Percentiles rank a stretch among this genome's conserved stretches.
Conservation (phyloP, 2,113 vertebrate genomes). For the Catharus minimus region DNA sequence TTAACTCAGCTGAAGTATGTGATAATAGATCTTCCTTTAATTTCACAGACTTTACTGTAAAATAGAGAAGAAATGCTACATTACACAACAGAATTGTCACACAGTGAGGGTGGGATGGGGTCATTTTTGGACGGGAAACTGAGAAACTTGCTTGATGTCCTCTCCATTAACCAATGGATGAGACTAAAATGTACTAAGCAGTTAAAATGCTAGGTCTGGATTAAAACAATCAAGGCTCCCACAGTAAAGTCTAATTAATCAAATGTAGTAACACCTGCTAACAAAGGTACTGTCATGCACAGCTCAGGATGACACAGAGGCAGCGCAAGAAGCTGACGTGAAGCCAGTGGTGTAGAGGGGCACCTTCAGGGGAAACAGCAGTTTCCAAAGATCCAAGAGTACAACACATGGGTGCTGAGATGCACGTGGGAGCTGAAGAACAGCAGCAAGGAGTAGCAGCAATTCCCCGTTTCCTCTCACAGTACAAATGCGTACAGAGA, state of each 20-base stretch:
- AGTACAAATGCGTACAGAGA: neutral
- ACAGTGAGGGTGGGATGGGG: neutral
- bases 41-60: constrained; percentile 78
- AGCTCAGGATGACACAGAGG: neutral
- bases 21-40: constrained; percentile 86
- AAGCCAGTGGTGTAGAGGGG: neutral
- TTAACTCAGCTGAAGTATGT: constrained; percentile 84
- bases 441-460: neutral
- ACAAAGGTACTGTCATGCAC: neutral
- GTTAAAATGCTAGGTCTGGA: neutral
- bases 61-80: constrained; percentile 45
- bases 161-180: neutral
- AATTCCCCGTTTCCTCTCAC: neutral
- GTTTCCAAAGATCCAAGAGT: neutral
- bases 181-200: neutral
- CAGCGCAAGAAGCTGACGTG: neutral
- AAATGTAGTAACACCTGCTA: neutral
- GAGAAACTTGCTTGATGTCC: neutral
- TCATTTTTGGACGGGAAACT: neutral
- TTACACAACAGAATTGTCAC: constrained; percentile 44
- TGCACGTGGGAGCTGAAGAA: neutral
- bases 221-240: neutral
- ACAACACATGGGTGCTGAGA: neutral
- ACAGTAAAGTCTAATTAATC: neutral
- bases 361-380: neutral